Base-by-base conservation (phyloP, 2,113 vertebrate genomes). In the Hippocampus mohnikei region DNA sequence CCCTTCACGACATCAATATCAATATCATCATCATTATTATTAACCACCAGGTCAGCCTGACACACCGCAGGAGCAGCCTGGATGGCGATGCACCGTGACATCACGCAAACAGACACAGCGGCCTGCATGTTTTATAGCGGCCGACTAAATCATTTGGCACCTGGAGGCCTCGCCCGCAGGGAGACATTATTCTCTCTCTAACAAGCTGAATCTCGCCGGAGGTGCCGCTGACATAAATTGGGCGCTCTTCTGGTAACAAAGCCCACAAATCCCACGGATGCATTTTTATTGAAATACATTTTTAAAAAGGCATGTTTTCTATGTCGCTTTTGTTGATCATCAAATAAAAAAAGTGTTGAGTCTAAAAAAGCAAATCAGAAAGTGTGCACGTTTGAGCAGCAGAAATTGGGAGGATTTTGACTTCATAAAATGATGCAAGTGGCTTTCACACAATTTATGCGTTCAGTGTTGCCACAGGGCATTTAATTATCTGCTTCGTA, bases 31-130 rank as follows among this genome's bases (percentile, higher is more conserved):
- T 55, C 7, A 53, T n/a, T 3, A 21, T n/a, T 53, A 53, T n/a
- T 9, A n/a, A 23, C 21, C 77, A 69, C 40, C 3, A 21, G 71
- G 68, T 84, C 80, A 75, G 77, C 60, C 81, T 78, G 66, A 41
- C 56, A 82, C 69, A 11, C 8, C 77, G 64, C 29, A 3, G 23
- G 72, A 66, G 82, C 81, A 71, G 75, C 58, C 81, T 75, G 66
- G 44, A 46, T 65, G 48, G 73, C 70, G 70, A 65, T 48, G 55
- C 64, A 66, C 29, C 67, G 29, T 58, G 74, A 72, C 63, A 76
- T 66, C 70, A 65, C 20, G 3, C 55, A 0, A 78, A 71, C 71
- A 62, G 16, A 37, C 37, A 11, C 15, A 37, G 29, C 66, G 69
- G 71, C 2, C 69, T 74, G 59, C 73, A 66, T 70, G 61, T 65